Evolutionary conservation across 2,888 invertebrate genomes (phyloP), one percentile per base, ranked within the genome.

Genomic region (Nyleta sp.): DNA sequence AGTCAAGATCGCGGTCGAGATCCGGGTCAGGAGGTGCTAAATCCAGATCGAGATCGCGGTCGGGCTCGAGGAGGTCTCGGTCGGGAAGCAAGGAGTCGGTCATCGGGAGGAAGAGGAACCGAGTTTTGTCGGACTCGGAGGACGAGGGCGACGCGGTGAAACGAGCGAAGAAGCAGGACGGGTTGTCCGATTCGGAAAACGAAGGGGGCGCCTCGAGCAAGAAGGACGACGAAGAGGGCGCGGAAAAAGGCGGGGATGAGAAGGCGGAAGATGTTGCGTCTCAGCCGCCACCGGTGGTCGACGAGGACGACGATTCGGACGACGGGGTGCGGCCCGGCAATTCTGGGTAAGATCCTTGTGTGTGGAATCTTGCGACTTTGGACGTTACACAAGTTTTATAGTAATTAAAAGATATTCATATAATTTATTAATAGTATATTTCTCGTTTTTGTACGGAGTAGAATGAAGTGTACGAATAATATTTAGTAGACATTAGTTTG

Each of bases 81-180:
- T 87, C 86, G 65, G 82, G 78, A 0, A 90, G 88, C 48, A 78
- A 75, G 64, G 87, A 88, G 79, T 88, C 87, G 2, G 77, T 68
- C 8, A 80, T 60, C 81, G 74, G 82, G 15, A 88, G 67, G 53
- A 89, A 90, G 67, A 86, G 88, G 42, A 84, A 91, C 17, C 86
- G 89, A 65, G 87, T 92, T 52, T 85, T 92, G 24, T 93, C 93
- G 1, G 94, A 94, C 83, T 94, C 94, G 0, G 94, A 94, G 74
- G 92, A 92, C 85, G 92, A 92, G 83, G 91, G 86, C 81, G 91
- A 81, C 48, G 86, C 81, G n/a, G 79, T 82, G 8, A 88, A 84
- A 82, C 89, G 88, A 60, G 82, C 80, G 6, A 91, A 91, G 78
- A 88, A 87, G 8, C 89, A 86, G 50, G 82, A 84, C n/a, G 85